A percentile compares a stretch with the other conserved stretches of the same genome.
Conservation (phyloP, 2,888 invertebrate species). For the Cephus pulcher region DNA sequence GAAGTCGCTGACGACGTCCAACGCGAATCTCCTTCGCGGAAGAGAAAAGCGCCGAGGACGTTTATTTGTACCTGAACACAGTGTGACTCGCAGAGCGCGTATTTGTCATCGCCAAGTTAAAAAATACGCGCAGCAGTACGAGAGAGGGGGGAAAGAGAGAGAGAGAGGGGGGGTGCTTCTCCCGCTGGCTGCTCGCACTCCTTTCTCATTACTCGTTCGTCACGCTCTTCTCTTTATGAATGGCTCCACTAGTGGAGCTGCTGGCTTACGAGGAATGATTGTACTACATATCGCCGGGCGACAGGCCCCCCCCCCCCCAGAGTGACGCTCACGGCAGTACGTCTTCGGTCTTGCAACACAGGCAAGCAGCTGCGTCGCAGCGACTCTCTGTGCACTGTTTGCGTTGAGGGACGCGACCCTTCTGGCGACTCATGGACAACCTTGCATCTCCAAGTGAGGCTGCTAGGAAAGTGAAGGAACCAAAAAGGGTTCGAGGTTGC, state of each 20-base stretch:
- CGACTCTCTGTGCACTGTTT: neutral
- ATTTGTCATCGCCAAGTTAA: slow-evolving; percentile 26
- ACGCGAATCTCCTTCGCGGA: slow-evolving; percentile 13
- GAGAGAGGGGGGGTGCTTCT: neutral
- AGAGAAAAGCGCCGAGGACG: no score
- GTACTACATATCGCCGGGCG: slow-evolving; percentile 34
- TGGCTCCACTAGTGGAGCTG: slow-evolving; percentile 42
- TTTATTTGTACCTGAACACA: no score
- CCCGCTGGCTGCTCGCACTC: slow-evolving; percentile 31
- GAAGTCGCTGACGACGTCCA: neutral
- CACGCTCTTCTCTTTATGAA: slow-evolving; percentile 60
- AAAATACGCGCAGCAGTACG: no score
- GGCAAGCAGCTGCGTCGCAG: neutral
- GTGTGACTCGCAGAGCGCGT: slow-evolving; percentile 16
- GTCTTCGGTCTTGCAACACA: neutral
- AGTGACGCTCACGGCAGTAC: no score
- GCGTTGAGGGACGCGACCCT: neutral
- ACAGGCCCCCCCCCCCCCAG: no score
- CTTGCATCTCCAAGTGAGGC: neutral
- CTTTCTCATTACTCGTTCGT: slow-evolving; percentile 58
- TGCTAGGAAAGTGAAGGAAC: slow-evolving; percentile 25
- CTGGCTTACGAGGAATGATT: slow-evolving; percentile 53
- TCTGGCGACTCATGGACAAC: neutral
- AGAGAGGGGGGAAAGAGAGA: neutral
- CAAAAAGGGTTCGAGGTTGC: slow-evolving; percentile 12